A percentile compares a stretch with the other conserved stretches of the same genome.
Evolutionary conservation across 2,888 invertebrate genomes (phyloP).

Genomic region (Chesias legatella): DNA sequence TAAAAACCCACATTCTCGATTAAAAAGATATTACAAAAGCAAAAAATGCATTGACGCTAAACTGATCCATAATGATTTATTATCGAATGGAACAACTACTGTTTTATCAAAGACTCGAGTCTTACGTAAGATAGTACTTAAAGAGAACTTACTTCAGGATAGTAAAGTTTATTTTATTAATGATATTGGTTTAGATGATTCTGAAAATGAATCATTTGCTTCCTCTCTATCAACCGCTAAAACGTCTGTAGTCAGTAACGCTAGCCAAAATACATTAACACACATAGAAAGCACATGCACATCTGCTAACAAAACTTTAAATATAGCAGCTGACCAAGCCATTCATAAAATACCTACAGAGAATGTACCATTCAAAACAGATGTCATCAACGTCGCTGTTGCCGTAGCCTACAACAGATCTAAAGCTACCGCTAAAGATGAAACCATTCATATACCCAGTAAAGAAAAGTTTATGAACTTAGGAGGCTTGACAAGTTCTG

Average conservation of each 20-base stretch:
- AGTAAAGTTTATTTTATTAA: conserved; percentile 19
- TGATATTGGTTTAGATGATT: conserved; percentile 18
- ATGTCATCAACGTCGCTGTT: conserved; percentile 47
- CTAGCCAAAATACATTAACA: conserved; percentile 46
- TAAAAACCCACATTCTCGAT: conserved; percentile 30
- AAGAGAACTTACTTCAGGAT: conserved; percentile 44
- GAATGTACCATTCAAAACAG: conserved; percentile 36
- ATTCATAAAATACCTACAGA: conserved; percentile 26
- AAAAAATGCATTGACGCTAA: conserved; percentile 24
- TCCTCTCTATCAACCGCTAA: conserved; percentile 32
- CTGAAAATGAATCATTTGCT: conserved; percentile 26
- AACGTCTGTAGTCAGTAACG: conserved; percentile 35
- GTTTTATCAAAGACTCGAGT: conserved; percentile 38
- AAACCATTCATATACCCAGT: conserved; percentile 10
- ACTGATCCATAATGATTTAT: conserved; percentile 33
- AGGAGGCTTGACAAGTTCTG: conserved; percentile 32
- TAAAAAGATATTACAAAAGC: conserved; percentile 37
- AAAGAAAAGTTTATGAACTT: conserved; percentile 22
- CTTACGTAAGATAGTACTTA: conserved; percentile 44
- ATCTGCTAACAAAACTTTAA: conserved; percentile 26
- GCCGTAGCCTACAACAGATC: conserved; percentile 41
- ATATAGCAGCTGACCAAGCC: conserved; percentile 26
- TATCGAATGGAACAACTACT: conserved; percentile 34
- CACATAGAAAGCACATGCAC: conserved; percentile 30
- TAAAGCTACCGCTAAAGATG: conserved; percentile 18